Evolutionary conservation across 2,888 invertebrate species (phyloP), one percentile per base, ranked within the genome.

Genomic region (Cyclophora punctaria): DNA sequence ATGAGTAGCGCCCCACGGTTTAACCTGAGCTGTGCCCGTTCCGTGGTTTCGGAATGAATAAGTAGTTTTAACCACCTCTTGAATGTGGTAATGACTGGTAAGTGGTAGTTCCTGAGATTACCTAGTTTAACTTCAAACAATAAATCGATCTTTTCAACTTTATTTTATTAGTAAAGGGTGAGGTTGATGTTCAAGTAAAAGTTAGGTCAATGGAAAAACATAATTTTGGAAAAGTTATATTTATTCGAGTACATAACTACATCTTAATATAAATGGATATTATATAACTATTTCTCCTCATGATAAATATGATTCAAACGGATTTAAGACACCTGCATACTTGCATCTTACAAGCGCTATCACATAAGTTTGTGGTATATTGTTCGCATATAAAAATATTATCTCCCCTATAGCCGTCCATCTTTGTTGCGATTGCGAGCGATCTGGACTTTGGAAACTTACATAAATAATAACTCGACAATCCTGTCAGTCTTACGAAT

Each of bases 181-280:
- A 20, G 20, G 20, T 20, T 20, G 20, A 20, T 20, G 20, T 20
- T 20, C 20, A 20, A 20, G 20, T 20, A 20, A 37, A 48, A 37
- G 47, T 6, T 34, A 33, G 56, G 49, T 60, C 61, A 67, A 66
- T 68, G 68, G 37, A 69, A 66, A 60, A 62, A 57, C 55, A 58
- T 56, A 56, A 69, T 75, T 37, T 82, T 81, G 82, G 81, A 88
- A 88, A 88, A 87, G 84, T 88, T 86, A 88, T 84, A 88, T 89
- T 89, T 89, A 89, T 89, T 89, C 87, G 88, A 89, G 89, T 89
- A 89, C 84, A 89, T 89, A 89, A 87, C 88, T 89, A 89, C 88
- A 88, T 78, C 88, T 88, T 89, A 89, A 81, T 80, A 83, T 81
- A 84, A 83, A 84, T 84, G 81, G 80, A 86, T 83, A 84, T 37